Evolutionary conservation across 2,113 vertebrate genomes (phyloP), one percentile per base, ranked within the genome.

Genomic region (Tursiops truncatus): DNA sequence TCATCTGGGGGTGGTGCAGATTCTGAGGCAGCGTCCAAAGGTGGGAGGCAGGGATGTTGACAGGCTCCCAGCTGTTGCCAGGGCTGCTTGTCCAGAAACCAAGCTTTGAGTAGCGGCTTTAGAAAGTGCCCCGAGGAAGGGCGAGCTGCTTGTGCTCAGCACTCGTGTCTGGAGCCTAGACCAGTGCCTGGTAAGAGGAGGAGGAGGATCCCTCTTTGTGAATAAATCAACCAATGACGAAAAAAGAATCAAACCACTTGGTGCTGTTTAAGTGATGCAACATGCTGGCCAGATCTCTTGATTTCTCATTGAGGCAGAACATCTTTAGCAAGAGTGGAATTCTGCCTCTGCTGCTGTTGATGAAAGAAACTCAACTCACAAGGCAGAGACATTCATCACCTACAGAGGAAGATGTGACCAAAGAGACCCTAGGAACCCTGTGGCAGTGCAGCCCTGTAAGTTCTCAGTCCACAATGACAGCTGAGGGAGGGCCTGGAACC

Each of bases 371-470:
- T 47, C 9, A 15, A 3, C 41, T 4, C 18, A 3, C 0, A 17
- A 15, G 4, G 20, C 28, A 28, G 53, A 12, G 41, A 17, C 23
- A 14, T 26, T 85, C 21, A n/a, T 26, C 11, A 13, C 20, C 20
- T 20, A 6, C 0, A 2, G 53, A 9, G 7, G 7, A 1, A 2
- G 33, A 14, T 28, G 36, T 67, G 76, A n/a, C 89, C 9, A 2
- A 0, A 4, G n/a, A 23, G 31, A 21, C 25, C 6, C 41, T 8
- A 1, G 0, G 36, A 11, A 1, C 2, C 23, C 63, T 0, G 3
- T 11, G 63, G 50, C 53, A 8, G 76, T 9, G n/a, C 65, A 1
- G 21, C 12, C 41, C 1, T 1, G 1, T 14, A 25, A 12, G 67
- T 7, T 17, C 50, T 38, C 28, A 8, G 62, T 1, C 1, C 2